These are phyloP conservation scores for Paratrypauchen microcephalus DNA, from an alignment of 2,797 vertebrate species.

Conservation along the genomic window DNA sequence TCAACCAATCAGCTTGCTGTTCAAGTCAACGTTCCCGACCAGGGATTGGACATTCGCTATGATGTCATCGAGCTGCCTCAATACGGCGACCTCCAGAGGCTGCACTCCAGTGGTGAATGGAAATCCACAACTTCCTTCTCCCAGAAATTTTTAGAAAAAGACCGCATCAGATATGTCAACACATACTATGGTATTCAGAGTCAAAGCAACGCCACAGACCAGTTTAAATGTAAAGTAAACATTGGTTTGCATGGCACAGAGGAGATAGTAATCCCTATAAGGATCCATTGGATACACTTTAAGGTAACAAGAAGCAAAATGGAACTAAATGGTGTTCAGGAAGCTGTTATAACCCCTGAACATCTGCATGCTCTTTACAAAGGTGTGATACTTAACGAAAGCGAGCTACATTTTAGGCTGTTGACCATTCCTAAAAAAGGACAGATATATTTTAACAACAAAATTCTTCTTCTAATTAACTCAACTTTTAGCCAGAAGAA, in stretches of 20 bases:
- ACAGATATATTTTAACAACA: slow-evolving; percentile 73
- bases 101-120: slow-evolving; percentile 80
- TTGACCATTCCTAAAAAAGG: slow-evolving; percentile 83
- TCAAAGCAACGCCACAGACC: slow-evolving; percentile 74
- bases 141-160: slow-evolving; percentile 78
- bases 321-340: slow-evolving; percentile 74
- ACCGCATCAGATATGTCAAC: slow-evolving; percentile 78
- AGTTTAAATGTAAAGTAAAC: slow-evolving; percentile 84
- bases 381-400: slow-evolving; percentile 74
- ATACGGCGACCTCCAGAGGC: slow-evolving; percentile 83
- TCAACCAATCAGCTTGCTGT: slow-evolving; percentile 79
- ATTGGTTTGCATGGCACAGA: slow-evolving; percentile 68
- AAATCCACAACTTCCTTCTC: slow-evolving; percentile 79
- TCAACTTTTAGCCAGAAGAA: slow-evolving; percentile 86
- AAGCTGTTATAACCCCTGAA: slow-evolving; percentile 71
- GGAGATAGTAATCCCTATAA: slow-evolving; percentile 76
- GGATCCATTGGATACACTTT: slow-evolving; percentile 83
- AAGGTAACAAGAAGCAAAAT: slow-evolving; percentile 79
- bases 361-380: slow-evolving; percentile 78
- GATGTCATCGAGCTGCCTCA: slow-evolving; percentile 76
- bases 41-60: slow-evolving; percentile 76
- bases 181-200: slow-evolving; percentile 77
- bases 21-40: slow-evolving; percentile 73
- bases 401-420: slow-evolving; percentile 79
- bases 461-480: slow-evolving; percentile 71